Percentiles rank a stretch among this genome's conserved stretches.
Evolutionary conservation across 2,113 vertebrate species (phyloP).

Genomic region (Kryptolebias marmoratus): DNA sequence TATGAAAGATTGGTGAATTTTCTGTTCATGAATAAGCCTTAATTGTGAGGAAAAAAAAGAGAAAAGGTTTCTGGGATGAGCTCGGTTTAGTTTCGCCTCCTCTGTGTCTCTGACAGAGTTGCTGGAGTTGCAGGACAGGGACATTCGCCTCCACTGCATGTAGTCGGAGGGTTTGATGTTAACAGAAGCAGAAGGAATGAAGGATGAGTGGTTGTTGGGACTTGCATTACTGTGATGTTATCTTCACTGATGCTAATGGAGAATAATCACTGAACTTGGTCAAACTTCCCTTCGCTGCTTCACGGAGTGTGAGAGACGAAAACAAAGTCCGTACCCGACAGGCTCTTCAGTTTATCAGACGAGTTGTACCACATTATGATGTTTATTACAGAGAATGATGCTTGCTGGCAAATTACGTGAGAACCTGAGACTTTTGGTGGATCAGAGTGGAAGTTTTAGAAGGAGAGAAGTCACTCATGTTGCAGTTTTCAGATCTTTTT

Average conservation of each 20-base stretch:
- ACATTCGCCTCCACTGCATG: not conserved
- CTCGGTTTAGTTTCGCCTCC: not conserved
- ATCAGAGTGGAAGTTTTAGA: not conserved
- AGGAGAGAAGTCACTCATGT: not conserved
- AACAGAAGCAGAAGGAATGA: slow-evolving; percentile 3
- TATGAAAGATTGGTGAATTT: not conserved
- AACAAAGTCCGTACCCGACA: not conserved
- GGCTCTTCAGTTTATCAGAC: not conserved
- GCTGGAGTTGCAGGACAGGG: not conserved
- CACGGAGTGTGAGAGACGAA: not conserved
- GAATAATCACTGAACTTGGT: slow-evolving; percentile 30
- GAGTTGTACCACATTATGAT: not conserved
- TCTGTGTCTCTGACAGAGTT: not conserved
- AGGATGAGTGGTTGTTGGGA: slow-evolving; percentile 1
- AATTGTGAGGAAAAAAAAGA: too few relatives aligned
- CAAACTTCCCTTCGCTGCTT: not conserved
- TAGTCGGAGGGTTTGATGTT: slow-evolving; percentile 11
- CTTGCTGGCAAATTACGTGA: not conserved
- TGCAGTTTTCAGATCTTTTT: not conserved
- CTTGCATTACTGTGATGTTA: slow-evolving; percentile 15
- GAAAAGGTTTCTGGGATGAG: too few relatives aligned
- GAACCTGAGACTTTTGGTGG: not conserved
- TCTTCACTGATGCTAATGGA: slow-evolving; percentile 28
- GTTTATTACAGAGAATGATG: slow-evolving; percentile 4
- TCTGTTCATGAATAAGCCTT: not conserved